Evolutionary conservation across 2,797 vertebrate genomes (phyloP).

Genomic region (Psittacula echo): DNA sequence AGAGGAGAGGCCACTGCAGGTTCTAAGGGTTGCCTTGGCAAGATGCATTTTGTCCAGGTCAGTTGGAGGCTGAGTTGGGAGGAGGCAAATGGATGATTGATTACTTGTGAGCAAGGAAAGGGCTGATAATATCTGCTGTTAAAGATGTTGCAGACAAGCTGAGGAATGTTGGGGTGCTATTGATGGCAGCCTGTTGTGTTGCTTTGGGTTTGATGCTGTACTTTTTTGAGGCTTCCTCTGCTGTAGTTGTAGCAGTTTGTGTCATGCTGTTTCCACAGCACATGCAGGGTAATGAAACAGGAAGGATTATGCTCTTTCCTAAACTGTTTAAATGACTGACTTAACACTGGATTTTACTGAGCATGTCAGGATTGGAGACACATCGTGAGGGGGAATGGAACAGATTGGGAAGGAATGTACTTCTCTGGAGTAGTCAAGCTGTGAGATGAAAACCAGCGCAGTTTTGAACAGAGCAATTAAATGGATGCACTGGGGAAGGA

Average conservation of each 20-base stretch:
- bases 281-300: neutral
- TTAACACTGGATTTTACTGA: conserved; percentile 18
- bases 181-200: neutral
- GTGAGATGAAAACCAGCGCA: neutral
- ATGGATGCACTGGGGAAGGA: neutral
- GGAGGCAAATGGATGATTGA: too few species aligned
- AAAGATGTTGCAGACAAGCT: neutral
- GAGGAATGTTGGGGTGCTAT: too few species aligned
- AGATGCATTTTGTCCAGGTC: neutral
- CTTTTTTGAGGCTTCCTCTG: neutral
- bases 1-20: neutral
- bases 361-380: neutral
- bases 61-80: too few species aligned
- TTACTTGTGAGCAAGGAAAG: too few species aligned
- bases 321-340: conserved; percentile 23
- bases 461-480: neutral
- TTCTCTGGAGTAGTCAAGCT: neutral
- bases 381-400: neutral
- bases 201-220: neutral
- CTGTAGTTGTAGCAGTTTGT: neutral
- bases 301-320: neutral
- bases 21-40: too few species aligned
- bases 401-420: neutral
- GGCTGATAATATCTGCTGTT: neutral
- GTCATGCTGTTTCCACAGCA: neutral